Evolutionary conservation across 2,888 invertebrate species (phyloP), one percentile per base, ranked within the genome.

Genomic region (Drosophila mettleri): DNA sequence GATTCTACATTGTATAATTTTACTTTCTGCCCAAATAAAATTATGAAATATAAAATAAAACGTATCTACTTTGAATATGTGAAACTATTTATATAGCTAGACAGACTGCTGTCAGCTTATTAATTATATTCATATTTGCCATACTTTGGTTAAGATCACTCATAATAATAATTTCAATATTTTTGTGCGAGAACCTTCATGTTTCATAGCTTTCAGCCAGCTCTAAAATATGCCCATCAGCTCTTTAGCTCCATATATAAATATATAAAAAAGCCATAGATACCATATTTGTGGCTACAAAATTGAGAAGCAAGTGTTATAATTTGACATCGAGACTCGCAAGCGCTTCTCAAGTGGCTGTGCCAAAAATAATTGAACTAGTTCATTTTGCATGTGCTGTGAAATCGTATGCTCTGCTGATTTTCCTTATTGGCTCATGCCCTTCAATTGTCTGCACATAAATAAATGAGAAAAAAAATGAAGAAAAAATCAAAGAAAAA

Each of bases 371-470:
- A 51, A 43, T 59, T 78, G 62, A 63, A 69, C 59, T 65, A 54
- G 57, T 69, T 69, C 33, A 27, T 64, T 45, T 78, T 62, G 49
- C 41, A 61, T 18, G 31, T 59, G 39, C 66, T 63, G 49, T 74
- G 66, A 74, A 78, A 78, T 66, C 54, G 14, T 48, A 78, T 46
- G 75, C 79, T 58, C 18, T 43, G 78, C 24, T 77, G 78, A 45
- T 58, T 33, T 20, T 18, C 43, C 62, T 57, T 69, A 78, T 64
- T 69, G 31, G 61, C 41, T 20, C 33, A 18, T 77, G 69, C 83
- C 72, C 81, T 84, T 68, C 69, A 80, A 74, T 80, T 84, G 73
- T 64, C 67, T 74, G 31, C 58, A 18, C 51, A 66, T 29, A 41
- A 34, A 31, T 20, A 24, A 31, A 43, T 36, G 20, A 14, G 16